These are phyloP conservation scores for Boloria selene DNA, from an alignment of 2,888 invertebrate genomes.

Conservation along the genomic window DNA sequence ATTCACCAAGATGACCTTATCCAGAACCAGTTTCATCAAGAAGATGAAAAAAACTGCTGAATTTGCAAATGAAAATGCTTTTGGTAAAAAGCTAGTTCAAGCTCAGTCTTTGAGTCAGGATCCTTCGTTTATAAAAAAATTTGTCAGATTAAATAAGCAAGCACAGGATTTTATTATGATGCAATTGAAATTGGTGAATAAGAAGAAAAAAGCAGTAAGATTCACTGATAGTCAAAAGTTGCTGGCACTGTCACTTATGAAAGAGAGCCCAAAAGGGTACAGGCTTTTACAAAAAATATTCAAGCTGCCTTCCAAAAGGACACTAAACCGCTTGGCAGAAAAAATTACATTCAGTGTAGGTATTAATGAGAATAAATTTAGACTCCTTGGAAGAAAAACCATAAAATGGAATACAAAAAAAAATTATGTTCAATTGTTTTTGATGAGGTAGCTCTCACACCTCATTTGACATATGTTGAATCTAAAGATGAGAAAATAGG, in stretches of 20 bases:
- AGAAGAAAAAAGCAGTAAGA: conserved; percentile 8
- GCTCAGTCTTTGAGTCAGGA: too few relatives aligned
- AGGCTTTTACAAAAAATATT: conserved; percentile 18
- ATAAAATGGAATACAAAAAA: conserved; percentile 27
- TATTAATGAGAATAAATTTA: conserved; percentile 6
- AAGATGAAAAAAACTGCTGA: too few relatives aligned
- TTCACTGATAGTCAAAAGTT: conserved; percentile 20
- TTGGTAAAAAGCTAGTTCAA: too few relatives aligned
- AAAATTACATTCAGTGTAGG: conserved; percentile 9
- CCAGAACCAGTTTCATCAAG: too few relatives aligned
- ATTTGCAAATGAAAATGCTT: too few relatives aligned
- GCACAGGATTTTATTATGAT: conserved; percentile 2
- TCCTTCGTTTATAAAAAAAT: too few relatives aligned
- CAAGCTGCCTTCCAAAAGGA: conserved; percentile 13
- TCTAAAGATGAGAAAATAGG: conserved; percentile 3
- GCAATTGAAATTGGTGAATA: conserved; percentile 11
- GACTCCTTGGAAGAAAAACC: conserved; percentile 10
- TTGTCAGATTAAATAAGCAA: neutral
- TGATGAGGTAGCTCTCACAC: conserved; percentile 41
- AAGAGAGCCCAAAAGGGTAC: conserved; percentile 22
- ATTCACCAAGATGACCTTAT: too few relatives aligned
- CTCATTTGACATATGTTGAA: conserved; percentile 37
- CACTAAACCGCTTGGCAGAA: conserved; percentile 10
- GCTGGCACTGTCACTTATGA: conserved; percentile 12
- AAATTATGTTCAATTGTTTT: conserved; percentile 41